These are phyloP conservation scores for Macropus fuliginosus DNA, from an alignment of 2,797 vertebrate species.

Conservation along the genomic window DNA sequence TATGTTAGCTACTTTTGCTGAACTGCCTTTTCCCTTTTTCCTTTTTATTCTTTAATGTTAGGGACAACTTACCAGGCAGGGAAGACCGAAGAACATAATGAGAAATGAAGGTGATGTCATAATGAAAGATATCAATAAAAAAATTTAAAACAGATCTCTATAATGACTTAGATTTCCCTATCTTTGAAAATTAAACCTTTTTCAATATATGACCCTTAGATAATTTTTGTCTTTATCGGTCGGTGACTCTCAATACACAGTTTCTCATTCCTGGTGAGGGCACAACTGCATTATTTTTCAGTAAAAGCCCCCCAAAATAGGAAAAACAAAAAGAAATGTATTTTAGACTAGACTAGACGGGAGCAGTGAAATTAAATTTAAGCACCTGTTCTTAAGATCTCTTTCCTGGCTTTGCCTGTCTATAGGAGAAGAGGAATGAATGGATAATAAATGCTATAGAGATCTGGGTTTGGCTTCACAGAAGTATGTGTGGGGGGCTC, in stretches of 20 bases:
- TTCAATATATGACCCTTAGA: conserved; percentile 3
- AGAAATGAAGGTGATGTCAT: neutral
- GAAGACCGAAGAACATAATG: neutral
- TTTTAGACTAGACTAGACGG: conserved; percentile 34
- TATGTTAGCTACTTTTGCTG: neutral
- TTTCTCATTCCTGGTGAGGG: neutral
- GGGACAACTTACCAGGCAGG: neutral
- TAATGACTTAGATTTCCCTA: neutral
- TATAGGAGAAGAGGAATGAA: conserved; percentile 53
- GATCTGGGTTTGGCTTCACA: conserved; percentile 58
- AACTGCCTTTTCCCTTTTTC: neutral
- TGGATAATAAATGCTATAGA: conserved; percentile 63
- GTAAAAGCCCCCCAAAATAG: conserved; percentile 18
- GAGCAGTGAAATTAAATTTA: conserved; percentile 37
- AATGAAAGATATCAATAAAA: neutral
- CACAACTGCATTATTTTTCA: neutral
- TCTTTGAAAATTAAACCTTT: conserved; percentile 42
- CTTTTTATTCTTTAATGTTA: neutral
- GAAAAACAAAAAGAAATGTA: neutral
- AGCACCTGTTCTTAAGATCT: neutral
- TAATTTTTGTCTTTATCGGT: conserved; percentile 29
- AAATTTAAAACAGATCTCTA: neutral
- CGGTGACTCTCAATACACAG: neutral
- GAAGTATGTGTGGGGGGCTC: conserved; percentile 4
- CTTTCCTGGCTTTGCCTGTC: conserved; percentile 56